phyloP scores from a whole-genome alignment of 2,888 invertebrate genomes.

The Sabatieria punctata region DNA sequence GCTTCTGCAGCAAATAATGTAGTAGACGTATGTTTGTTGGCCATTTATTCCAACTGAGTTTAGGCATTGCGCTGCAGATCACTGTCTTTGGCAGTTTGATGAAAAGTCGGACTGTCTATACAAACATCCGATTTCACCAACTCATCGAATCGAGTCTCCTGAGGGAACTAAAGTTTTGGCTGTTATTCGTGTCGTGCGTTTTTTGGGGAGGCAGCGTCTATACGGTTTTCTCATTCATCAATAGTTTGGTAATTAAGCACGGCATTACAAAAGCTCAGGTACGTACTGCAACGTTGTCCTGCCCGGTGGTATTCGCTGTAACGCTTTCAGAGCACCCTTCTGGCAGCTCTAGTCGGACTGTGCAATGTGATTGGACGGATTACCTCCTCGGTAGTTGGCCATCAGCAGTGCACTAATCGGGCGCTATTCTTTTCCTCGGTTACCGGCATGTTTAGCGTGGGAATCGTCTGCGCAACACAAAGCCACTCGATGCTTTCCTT shows the following conservation, averaged over 20 bases:
- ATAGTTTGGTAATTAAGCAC: too few species aligned
- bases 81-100: not conserved
- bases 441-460: not conserved
- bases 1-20: too few species aligned
- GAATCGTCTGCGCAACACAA: too few species aligned
- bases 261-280: too few species aligned
- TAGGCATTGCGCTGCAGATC: not conserved
- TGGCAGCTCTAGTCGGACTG: slow-evolving; percentile 3
- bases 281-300: too few species aligned
- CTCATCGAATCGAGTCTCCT: slow-evolving; percentile 2
- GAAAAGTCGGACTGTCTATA: too few species aligned
- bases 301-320: too few species aligned
- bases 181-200: slow-evolving; percentile 1
- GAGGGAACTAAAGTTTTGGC: not conserved
- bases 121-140: too few species aligned
- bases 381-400: slow-evolving; percentile 3
- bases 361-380: slow-evolving; percentile 5
- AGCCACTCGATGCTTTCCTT: too few species aligned
- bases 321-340: slow-evolving; percentile 8
- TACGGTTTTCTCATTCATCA: slow-evolving; percentile 9
- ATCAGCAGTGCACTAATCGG: not conserved
- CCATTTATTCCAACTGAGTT: not conserved
- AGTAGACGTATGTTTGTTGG: not conserved
- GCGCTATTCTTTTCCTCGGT: slow-evolving; percentile 1
- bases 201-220: slow-evolving; percentile 1